A percentile compares a stretch with the other conserved stretches of the same genome.
phyloP scores from a whole-genome alignment of 2,888 invertebrate genomes.

The Antheraea assamensis region DNA sequence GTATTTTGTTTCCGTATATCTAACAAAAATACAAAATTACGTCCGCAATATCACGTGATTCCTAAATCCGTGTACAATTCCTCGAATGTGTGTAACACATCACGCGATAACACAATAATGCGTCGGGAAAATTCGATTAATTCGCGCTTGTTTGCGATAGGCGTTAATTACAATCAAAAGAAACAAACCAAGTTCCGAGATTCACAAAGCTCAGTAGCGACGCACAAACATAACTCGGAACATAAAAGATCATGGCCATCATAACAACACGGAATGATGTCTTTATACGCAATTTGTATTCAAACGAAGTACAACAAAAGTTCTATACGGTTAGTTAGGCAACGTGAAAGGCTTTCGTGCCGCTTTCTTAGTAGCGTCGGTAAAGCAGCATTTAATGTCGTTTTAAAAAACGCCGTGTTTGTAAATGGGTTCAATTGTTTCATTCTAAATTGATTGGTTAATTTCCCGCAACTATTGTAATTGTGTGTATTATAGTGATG shows the following conservation, averaged over 20 bases:
- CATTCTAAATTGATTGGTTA: too few relatives aligned
- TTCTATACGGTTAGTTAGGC: conserved; percentile 25
- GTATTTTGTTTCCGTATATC: background rate
- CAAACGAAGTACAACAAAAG: conserved; percentile 23
- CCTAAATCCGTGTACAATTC: background rate
- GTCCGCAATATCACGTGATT: background rate
- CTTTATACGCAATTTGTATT: conserved; percentile 31
- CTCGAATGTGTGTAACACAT: background rate
- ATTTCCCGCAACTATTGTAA: too few relatives aligned
- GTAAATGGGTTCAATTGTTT: too few relatives aligned
- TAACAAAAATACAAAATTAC: background rate
- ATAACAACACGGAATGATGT: conserved; percentile 27
- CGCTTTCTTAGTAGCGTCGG: background rate
- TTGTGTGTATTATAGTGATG: too few relatives aligned
- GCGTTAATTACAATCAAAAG: background rate
- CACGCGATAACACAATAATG: background rate
- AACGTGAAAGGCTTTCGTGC: conserved; percentile 9
- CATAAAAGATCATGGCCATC: conserved; percentile 31
- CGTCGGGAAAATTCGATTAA: background rate
- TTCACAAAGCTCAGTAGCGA: conserved; percentile 18
- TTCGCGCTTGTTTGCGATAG: background rate
- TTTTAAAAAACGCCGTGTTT: background rate
- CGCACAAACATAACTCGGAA: conserved; percentile 17
- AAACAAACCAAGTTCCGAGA: conserved; percentile 1
- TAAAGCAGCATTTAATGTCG: background rate